Base-by-base conservation (phyloP, 2,888 invertebrate species). In the Pseudococcus viburni region DNA sequence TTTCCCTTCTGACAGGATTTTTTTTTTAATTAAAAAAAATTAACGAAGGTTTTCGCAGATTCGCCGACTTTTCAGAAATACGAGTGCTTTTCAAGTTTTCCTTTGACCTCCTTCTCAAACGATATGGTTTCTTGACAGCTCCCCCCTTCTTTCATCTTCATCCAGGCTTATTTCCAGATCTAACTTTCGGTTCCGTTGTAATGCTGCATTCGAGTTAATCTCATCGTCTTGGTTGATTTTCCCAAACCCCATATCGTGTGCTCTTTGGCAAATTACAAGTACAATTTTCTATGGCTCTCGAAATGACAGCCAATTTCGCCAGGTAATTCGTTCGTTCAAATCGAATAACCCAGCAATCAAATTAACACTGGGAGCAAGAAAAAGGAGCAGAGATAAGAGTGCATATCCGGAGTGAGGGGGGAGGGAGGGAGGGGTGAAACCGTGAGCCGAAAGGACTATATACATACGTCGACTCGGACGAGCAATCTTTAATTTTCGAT, bases 401-500 rank as follows among this genome's bases (percentile, higher is more conserved):
- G 46, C 26, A 33, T 46, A 12, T 46, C 1, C 46, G 12, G 46
- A 46, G 46, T 46, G 46, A 12, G 17, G 15, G 15, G 11, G 51
- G 1, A 51, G 12, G 17, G 11, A 17, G 51, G 26, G n/a, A n/a
- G 12, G 11, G 8, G 12, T 51, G 51, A 51, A 51, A 51, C 12
- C 17, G 1, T 5, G 17, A 51, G 26, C 51, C 1, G 17, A 51
- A 51, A 51, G 17, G 1, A 51, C 51, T 12, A 51, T 12, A 51
- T 46, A 46, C 15, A 51, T 15, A 51, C 0, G 17, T 11, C 51
- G 51, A 51, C 51, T 51, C 15, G 19, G 64, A 22, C 64, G 51
- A 15, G 64, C 19, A 22, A 64, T 64, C 22, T 64, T 64, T 22
- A 64, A 64, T 64, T 64, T 64, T 64, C 64, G 64, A 64, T 19